Evolutionary conservation across 2,113 vertebrate species (phyloP), one percentile per base, ranked within the genome.

Genomic region (Rhinolophus ferrumequinum): DNA sequence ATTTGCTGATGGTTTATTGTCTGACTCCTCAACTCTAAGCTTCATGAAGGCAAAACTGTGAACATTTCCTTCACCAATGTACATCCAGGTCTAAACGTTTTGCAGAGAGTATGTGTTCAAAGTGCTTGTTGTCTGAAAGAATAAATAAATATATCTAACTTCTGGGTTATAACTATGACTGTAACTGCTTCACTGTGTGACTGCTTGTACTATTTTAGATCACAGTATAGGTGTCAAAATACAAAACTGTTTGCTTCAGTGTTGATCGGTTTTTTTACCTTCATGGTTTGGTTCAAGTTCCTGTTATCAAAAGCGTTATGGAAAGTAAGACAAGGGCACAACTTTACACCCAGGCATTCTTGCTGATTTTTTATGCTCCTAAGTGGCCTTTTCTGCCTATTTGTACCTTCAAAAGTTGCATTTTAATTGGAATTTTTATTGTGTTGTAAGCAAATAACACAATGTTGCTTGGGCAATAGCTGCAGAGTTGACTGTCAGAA

Each of bases 401-500:
- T 84, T 82, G 58, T 8, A 79, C 8, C 70, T 94, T 60, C 12
- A 62, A 76, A 94, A 62, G 19, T 84, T 87, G 16, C 18, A 28
- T 77, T 93, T 86, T 90, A 56, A 90, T 47, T 76, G 24, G 11
- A 86, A 35, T 50, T 94, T 80, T 88, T 6, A 77, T 82, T 82
- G 93, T 86, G 19, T 33, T 75, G 1, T 88, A 75, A 58, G 18
- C 4, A 70, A 52, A 79, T 35, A 83, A 44, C 35, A 91, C 18
- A 80, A 6, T 66, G 44, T 7, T 80, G 8, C 52, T 72, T 85
- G 89, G 60, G 8, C 60, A 77, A 54, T 24, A 95, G 28, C 62
- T 77, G 6, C 1, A 66, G 62, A 64, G 5, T 24, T 47, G 35
- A 35, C 30, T 6, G 8, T 83, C 47, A 76, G n/a, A 79, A 96